A percentile compares a stretch with the other conserved stretches of the same genome.
Conservation (phyloP, 1,140 invertebrate genomes). For the Nasonia giraulti region DNA sequence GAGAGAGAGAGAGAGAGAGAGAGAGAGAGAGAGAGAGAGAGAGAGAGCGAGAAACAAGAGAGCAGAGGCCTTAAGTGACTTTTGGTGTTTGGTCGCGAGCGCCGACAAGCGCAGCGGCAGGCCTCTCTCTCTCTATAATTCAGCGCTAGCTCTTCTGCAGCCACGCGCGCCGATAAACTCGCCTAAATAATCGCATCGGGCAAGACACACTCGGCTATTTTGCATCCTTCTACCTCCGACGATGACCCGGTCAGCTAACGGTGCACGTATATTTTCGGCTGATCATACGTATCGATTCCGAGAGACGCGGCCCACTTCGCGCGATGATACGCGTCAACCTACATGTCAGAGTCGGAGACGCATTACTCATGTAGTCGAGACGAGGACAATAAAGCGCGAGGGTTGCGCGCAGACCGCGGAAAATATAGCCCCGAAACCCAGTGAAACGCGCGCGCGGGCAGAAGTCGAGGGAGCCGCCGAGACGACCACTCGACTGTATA, state of each 20-base stretch:
- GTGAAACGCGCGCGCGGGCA: constrained; percentile 22
- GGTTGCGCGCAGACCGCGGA: constrained; percentile 17
- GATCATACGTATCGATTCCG: neutral
- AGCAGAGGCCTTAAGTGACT: constrained; percentile 69
- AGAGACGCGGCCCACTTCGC: neutral
- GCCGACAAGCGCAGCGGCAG: constrained; percentile 5
- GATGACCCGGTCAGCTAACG: neutral
- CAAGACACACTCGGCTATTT: neutral
- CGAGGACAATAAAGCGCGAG: neutral
- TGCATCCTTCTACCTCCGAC: neutral
- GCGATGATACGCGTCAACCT: neutral
- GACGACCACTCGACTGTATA: constrained; percentile 48
- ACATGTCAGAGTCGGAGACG: neutral
- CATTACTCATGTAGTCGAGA: neutral
- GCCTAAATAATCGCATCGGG: neutral
- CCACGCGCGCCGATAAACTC: neutral
- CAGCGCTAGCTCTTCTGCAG: neutral
- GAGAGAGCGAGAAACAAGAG: neutral
- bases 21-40: constrained; percentile 49
- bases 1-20: no score
- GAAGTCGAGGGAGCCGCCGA: neutral
- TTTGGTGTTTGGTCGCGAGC: constrained; percentile 68
- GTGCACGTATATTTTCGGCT: neutral
- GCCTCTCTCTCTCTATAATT: neutral
- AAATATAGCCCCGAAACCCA: constrained; percentile 31